These are phyloP conservation scores for Cryptotermes secundus DNA, from an alignment of 1,140 invertebrate species.

Conservation along the genomic window DNA sequence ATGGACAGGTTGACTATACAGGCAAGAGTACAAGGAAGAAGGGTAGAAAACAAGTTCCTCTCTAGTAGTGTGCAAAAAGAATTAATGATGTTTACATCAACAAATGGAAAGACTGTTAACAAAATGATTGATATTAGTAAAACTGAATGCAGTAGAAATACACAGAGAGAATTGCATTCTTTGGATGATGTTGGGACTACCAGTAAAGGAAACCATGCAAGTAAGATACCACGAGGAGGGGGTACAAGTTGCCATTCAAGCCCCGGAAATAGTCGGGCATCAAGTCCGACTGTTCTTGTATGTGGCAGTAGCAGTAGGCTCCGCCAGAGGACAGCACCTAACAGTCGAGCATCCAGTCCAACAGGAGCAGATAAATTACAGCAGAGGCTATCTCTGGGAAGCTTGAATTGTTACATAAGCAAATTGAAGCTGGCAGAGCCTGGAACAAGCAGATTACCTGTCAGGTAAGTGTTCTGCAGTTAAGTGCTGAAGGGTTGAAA, in stretches of 20 bases:
- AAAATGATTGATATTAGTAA: neutral
- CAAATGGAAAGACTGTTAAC: neutral
- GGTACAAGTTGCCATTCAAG: slow-evolving; percentile 22
- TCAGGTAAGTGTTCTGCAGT: slow-evolving; percentile 25
- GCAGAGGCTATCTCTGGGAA: neutral
- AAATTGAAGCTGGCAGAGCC: slow-evolving; percentile 24
- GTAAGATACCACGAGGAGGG: slow-evolving; percentile 22
- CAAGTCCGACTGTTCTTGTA: slow-evolving; percentile 5
- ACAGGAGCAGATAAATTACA: neutral
- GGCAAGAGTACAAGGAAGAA: neutral
- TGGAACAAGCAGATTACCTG: slow-evolving; percentile 2
- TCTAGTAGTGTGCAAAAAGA: no score
- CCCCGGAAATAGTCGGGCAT: neutral
- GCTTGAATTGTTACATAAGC: neutral
- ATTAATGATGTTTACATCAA: neutral
- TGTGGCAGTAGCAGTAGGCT: neutral
- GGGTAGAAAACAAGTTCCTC: neutral
- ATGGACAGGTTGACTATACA: neutral
- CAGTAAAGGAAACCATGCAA: neutral
- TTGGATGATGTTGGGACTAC: neutral
- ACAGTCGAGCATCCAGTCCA: slow-evolving; percentile 23
- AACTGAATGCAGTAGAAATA: neutral
- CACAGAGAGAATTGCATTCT: neutral
- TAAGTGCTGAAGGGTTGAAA: no score
- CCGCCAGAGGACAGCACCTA: slow-evolving; percentile 22